Percentiles rank a stretch among this genome's conserved stretches.
Evolutionary conservation across 2,888 invertebrate species (phyloP).

Genomic region (Hofmannophila pseudospretella): DNA sequence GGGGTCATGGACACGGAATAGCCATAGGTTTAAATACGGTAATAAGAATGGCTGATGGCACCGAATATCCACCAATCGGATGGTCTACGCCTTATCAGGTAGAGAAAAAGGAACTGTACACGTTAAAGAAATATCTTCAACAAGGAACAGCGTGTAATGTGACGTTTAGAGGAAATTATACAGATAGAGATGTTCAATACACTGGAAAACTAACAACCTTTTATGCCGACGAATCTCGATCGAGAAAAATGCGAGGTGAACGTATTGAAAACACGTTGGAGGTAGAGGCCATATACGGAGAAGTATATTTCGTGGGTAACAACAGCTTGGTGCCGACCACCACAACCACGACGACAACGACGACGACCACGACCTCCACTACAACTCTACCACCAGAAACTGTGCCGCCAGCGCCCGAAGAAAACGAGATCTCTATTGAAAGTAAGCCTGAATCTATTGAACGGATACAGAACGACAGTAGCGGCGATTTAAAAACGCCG

Average conservation of each 20-base stretch:
- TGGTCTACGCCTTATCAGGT: slow-evolving; percentile 83
- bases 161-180: slow-evolving; percentile 84
- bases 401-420: slow-evolving; percentile 68
- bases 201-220: slow-evolving; percentile 83
- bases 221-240: slow-evolving; percentile 79
- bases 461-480: slow-evolving; percentile 49
- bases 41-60: slow-evolving; percentile 79
- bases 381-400: slow-evolving; percentile 73
- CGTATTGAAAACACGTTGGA: slow-evolving; percentile 83
- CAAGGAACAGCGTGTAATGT: slow-evolving; percentile 91
- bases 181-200: slow-evolving; percentile 86
- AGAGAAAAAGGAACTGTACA: slow-evolving; percentile 75
- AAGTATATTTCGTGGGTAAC: slow-evolving; percentile 86
- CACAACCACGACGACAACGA: slow-evolving; percentile 77
- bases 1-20: slow-evolving; percentile 88
- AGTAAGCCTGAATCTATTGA: slow-evolving; percentile 42
- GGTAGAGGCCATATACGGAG: slow-evolving; percentile 84
- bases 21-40: slow-evolving; percentile 83
- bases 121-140: slow-evolving; percentile 81
- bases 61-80: slow-evolving; percentile 76
- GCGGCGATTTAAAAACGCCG: slow-evolving; percentile 43
- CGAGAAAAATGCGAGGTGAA: slow-evolving; percentile 80
- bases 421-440: slow-evolving; percentile 56
- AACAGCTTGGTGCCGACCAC: slow-evolving; percentile 88
- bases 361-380: slow-evolving; percentile 79